Evolutionary conservation across 2,888 invertebrate species (phyloP).

Genomic region (Odontomyia ornata): DNA sequence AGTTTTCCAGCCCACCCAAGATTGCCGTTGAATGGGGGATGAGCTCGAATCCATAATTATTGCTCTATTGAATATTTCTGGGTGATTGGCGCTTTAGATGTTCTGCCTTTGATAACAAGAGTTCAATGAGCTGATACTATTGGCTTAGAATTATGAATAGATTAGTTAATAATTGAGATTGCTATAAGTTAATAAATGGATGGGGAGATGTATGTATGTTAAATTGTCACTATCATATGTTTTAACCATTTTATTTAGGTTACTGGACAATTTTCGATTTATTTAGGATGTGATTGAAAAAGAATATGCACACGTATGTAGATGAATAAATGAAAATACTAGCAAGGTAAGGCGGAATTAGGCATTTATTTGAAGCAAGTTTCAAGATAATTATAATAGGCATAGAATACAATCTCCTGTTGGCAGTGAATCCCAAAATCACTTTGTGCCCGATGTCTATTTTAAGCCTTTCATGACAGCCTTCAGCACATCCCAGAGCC

Average conservation of each 20-base stretch:
- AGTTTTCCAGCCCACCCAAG: background rate
- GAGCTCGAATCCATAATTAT: slow-evolving; percentile 14
- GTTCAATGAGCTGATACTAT: slow-evolving; percentile 19
- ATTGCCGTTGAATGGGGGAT: background rate
- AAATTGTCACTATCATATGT: background rate
- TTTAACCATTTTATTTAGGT: background rate
- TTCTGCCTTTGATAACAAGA: slow-evolving; percentile 10
- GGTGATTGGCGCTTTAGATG: slow-evolving; percentile 34
- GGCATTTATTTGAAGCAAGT: too few species aligned
- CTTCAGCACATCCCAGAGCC: too few species aligned
- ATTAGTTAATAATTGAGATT: background rate
- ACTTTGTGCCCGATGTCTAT: too few species aligned
- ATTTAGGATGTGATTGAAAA: too few species aligned
- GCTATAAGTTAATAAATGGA: background rate
- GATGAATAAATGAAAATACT: too few species aligned
- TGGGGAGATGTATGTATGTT: background rate
- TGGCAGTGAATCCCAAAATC: too few species aligned
- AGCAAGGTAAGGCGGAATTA: too few species aligned
- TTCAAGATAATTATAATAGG: too few species aligned
- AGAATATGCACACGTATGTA: too few species aligned
- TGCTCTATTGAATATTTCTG: slow-evolving; percentile 20
- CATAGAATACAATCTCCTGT: too few species aligned
- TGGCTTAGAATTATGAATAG: slow-evolving; percentile 2
- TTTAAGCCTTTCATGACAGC: too few species aligned
- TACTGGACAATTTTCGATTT: too few species aligned